Evolutionary conservation across 2,113 vertebrate species (phyloP).

Genomic region (Sus scrofa): DNA sequence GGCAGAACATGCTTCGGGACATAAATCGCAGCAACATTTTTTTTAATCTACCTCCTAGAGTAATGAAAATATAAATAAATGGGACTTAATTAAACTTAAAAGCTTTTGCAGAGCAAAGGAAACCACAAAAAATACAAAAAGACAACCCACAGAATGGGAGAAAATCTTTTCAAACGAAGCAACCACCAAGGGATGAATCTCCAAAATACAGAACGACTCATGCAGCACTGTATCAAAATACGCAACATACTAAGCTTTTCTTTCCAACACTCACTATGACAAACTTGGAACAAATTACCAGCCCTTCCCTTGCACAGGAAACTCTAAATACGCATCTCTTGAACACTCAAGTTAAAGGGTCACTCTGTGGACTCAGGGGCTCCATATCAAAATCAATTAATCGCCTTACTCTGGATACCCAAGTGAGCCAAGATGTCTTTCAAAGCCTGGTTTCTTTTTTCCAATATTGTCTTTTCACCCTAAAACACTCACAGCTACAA

Average conservation of each 20-base stretch:
- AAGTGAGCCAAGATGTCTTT: neutral
- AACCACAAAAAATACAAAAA: too few species aligned
- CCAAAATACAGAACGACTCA: too few species aligned
- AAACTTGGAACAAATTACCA: constrained; percentile 17
- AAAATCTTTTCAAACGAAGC: too few species aligned
- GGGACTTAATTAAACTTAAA: too few species aligned
- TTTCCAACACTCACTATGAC: neutral
- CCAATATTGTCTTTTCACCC: neutral
- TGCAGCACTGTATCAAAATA: neutral
- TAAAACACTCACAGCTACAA: neutral
- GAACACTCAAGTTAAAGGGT: neutral
- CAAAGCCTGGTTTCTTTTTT: neutral
- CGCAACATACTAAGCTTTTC: neutral
- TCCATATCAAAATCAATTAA: neutral
- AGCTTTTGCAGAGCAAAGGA: too few species aligned
- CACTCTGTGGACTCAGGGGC: neutral
- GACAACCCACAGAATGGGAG: too few species aligned
- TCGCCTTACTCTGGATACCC: neutral
- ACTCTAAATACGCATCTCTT: neutral
- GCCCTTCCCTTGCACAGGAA: neutral
- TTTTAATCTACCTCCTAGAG: too few species aligned
- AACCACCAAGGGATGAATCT: too few species aligned
- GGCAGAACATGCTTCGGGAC: too few species aligned
- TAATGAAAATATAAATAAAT: too few species aligned
- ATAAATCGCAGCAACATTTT: too few species aligned